Evolutionary conservation across 1,140 invertebrate species (phyloP).

Genomic region (Lepidotrigona ventralis): DNA sequence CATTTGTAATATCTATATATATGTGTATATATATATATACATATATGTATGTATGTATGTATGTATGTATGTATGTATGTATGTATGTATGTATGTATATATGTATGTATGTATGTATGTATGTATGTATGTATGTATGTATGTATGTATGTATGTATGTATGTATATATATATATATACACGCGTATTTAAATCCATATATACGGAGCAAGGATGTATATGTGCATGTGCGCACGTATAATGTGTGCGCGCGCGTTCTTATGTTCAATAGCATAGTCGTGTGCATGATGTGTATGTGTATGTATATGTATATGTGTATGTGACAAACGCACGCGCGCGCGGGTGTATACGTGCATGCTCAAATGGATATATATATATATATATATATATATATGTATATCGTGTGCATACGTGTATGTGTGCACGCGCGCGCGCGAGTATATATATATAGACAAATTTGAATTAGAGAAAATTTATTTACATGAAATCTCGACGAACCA

Average conservation of each 20-base stretch:
- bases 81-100: too few species aligned
- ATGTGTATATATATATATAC: constrained; percentile 20
- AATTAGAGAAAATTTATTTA: constrained; percentile 41
- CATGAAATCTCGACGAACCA: not conserved
- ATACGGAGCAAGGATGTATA: not conserved
- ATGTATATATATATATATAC: not conserved
- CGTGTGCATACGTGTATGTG: not conserved
- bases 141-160: too few species aligned
- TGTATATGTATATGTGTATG: not conserved
- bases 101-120: too few species aligned
- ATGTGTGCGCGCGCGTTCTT: constrained; percentile 24
- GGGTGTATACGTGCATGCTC: not conserved
- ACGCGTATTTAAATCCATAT: not conserved
- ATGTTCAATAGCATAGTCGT: constrained; percentile 40
- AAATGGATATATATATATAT: not conserved
- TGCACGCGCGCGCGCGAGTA: constrained; percentile 7
- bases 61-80: too few species aligned
- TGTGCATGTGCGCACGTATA: constrained; percentile 19
- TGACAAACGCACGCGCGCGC: not conserved
- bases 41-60: too few species aligned
- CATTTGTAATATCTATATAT: constrained; percentile 39
- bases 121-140: too few species aligned
- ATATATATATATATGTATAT: too few species aligned
- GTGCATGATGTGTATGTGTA: not conserved
- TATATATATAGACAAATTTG: constrained; percentile 38